Evolutionary conservation across 2,113 vertebrate species (phyloP), one percentile per base, ranked within the genome.

Genomic region (Ailuropoda melanoleuca): DNA sequence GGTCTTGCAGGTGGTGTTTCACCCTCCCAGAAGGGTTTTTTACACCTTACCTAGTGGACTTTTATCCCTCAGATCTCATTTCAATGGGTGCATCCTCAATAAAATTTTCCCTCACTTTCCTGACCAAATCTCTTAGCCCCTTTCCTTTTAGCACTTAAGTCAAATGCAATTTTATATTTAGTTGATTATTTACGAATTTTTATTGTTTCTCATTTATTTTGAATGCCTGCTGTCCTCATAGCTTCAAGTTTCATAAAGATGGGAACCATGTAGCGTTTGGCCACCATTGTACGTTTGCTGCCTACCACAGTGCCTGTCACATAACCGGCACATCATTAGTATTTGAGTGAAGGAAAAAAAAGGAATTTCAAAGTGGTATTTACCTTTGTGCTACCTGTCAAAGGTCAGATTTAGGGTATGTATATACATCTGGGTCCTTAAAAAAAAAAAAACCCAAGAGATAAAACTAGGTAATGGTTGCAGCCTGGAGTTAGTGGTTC

Each of bases 361-460:
- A 87, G 7, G 6, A 74, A 89, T 68, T 90, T 8, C 11, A 55
- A 92, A 74, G 26, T 31, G 10, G 29, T 39, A 60, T 92, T 95
- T 92, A 85, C 2, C 12, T 46, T 93, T 89, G 50, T 96, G 70
- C 46, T 95, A 80, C 43, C 74, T 96, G 29, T 86, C 56, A 89
- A 92, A 77, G 39, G 39, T 93, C 18, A 92, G 31, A 83, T 68
- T 86, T 90, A 24, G 3, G 29, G 55, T 50, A 4, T 58, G 13
- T 78, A 6, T 37, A 31, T 85, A 43, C 6, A 4, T 64, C 64
- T 43, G 58, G 26, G 6, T 55, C 4, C 29, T 89, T 81, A 88
- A n/a, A 68, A 66, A 9, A 43, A 60, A 64, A 4, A 62, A 64
- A 64, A 17, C 13, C 34, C 14, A 34, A 81, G 19, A 60, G 34